These are phyloP conservation scores for Zophobas morio DNA, from an alignment of 1,140 invertebrate genomes.

Conservation along the genomic window DNA sequence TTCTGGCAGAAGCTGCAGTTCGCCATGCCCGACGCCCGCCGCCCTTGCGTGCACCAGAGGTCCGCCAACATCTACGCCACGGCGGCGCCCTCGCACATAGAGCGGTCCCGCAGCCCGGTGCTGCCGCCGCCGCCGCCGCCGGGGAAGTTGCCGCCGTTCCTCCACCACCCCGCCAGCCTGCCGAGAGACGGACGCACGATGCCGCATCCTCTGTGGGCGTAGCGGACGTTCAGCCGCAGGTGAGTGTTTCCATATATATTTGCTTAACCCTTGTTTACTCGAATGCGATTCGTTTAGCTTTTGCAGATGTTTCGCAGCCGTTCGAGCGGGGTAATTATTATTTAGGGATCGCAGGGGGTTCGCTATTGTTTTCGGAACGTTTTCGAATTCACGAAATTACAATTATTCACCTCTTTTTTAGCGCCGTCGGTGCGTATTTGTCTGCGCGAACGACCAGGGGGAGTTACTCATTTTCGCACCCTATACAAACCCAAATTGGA, in stretches of 20 bases:
- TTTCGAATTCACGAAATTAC: neutral
- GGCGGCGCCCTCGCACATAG: conserved; percentile 64
- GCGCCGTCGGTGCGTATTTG: neutral
- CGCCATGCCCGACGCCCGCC: conserved; percentile 86
- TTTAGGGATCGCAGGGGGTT: neutral
- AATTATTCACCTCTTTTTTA: conserved; percentile 21
- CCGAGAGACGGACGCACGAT: conserved; percentile 64
- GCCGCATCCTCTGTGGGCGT: conserved; percentile 73
- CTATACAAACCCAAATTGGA: conserved; percentile 13
- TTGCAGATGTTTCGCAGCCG: conserved; percentile 27
- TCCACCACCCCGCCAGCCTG: conserved; percentile 66
- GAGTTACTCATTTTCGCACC: conserved; percentile 19
- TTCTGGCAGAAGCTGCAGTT: conserved; percentile 96
- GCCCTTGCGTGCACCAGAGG: conserved; percentile 73
- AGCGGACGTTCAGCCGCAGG: conserved; percentile 66
- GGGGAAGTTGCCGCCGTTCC: conserved; percentile 66
- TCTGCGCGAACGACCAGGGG: neutral
- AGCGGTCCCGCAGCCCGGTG: conserved; percentile 75
- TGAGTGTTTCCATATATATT: conserved; percentile 55
- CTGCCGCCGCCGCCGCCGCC: conserved; percentile 76
- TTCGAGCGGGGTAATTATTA: neutral
- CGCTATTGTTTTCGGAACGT: conserved; percentile 4
- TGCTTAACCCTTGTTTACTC: conserved; percentile 35
- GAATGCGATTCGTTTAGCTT: conserved; percentile 30
- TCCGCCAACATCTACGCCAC: conserved; percentile 78